Conservation (phyloP, 2,888 invertebrate genomes). For the Griposia aprilina region DNA sequence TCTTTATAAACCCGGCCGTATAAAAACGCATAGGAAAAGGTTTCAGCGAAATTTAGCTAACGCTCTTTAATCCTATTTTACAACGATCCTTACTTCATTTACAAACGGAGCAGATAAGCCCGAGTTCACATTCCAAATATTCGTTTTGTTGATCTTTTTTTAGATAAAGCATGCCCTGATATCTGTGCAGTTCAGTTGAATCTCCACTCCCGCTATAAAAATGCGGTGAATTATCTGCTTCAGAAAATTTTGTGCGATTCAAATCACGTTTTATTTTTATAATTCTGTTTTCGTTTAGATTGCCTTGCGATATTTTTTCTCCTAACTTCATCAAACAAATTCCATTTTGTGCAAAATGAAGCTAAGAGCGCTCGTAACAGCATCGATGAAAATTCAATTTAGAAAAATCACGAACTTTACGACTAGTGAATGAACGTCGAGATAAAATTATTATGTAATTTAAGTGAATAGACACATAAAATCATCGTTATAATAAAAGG, state of each 20-base stretch:
- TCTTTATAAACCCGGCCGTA: conserved; percentile 62
- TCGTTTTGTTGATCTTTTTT: conserved; percentile 76
- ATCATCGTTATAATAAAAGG: conserved; percentile 46
- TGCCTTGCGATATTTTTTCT: conserved; percentile 44
- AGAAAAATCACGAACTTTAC: conserved; percentile 58
- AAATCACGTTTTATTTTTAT: conserved; percentile 49
- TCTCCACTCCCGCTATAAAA: conserved; percentile 49
- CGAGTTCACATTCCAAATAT: conserved; percentile 74
- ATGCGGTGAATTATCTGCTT: conserved; percentile 52
- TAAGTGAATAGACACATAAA: conserved; percentile 54
- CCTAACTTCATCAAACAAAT: conserved; percentile 55
- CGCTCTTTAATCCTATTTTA: conserved; percentile 79
- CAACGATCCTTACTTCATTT: conserved; percentile 79
- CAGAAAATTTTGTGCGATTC: conserved; percentile 30
- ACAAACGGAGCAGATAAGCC: conserved; percentile 77
- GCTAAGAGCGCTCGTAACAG: conserved; percentile 45
- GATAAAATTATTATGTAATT: conserved; percentile 57
- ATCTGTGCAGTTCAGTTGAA: conserved; percentile 70
- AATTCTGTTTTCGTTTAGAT: conserved; percentile 51
- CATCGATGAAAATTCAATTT: conserved; percentile 65
- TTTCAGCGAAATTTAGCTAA: conserved; percentile 64
- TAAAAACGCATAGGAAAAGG: conserved; percentile 66
- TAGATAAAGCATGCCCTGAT: conserved; percentile 70
- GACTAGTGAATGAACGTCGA: conserved; percentile 50
- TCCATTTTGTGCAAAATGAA: conserved; percentile 52